These are phyloP conservation scores for Intellagama lesueurii DNA, from an alignment of 2,797 vertebrate species.

Conservation along the genomic window DNA sequence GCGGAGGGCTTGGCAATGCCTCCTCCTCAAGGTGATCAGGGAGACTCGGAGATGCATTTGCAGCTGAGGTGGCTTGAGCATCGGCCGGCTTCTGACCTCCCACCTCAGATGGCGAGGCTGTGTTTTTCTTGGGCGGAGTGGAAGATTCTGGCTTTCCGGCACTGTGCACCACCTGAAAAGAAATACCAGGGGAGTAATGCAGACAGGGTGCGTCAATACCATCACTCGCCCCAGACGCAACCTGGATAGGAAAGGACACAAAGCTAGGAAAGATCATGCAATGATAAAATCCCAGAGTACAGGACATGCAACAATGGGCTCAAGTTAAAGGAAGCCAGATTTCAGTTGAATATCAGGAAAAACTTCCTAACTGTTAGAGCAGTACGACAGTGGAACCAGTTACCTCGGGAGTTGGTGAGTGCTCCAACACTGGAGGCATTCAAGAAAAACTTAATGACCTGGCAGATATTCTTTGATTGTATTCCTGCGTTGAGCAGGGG, in stretches of 20 bases:
- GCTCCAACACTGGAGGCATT: no score
- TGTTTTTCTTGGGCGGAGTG: neutral
- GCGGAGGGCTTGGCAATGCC: no score
- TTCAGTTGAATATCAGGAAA: no score
- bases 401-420: no score
- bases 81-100: fast-evolving
- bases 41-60: fast-evolving
- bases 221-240: neutral
- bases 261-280: neutral
- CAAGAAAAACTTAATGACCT: no score
- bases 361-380: no score
- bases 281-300: neutral
- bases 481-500: no score
- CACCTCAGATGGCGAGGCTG: neutral
- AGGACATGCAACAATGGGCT: no score
- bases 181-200: neutral
- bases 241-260: neutral
- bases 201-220: neutral
- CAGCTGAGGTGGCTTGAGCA: fast-evolving
- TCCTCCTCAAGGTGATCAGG: fast-evolving
- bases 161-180: neutral
- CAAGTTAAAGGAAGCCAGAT: no score
- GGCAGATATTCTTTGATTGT: no score
- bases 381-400: no score
- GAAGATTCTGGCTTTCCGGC: neutral